phyloP scores from a whole-genome alignment of 1,140 invertebrate species.

The Musca domestica region DNA sequence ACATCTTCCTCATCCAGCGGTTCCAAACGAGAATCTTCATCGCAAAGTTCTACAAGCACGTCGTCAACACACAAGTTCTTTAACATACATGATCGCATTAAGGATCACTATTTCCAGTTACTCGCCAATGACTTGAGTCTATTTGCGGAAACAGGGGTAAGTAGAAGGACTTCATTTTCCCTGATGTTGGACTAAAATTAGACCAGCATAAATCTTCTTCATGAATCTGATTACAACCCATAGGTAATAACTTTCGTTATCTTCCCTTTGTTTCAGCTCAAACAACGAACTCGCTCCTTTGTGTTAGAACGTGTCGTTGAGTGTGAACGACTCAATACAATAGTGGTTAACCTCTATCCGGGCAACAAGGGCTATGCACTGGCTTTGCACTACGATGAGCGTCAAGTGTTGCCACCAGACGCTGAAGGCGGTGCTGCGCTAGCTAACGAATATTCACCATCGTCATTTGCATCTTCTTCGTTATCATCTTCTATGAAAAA shows the following conservation, averaged over 20 bases:
- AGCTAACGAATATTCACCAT: conserved; percentile 26
- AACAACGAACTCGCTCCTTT: conserved; percentile 61
- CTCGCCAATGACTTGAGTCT: conserved; percentile 46
- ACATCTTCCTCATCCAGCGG: conserved; percentile 29
- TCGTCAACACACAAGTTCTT: conserved; percentile 49
- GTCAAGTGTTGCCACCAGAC: conserved; percentile 31
- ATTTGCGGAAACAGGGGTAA: conserved; percentile 49
- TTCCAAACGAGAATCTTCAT: conserved; percentile 19
- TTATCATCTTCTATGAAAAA: conserved; percentile 22
- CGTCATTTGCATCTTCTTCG: background rate
- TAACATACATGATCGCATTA: conserved; percentile 62
- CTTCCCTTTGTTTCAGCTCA: conserved; percentile 34
- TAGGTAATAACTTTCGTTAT: too few relatives aligned
- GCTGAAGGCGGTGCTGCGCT: conserved; percentile 40
- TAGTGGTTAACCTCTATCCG: conserved; percentile 87
- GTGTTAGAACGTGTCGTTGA: conserved; percentile 81
- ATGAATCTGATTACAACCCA: too few relatives aligned
- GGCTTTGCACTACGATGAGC: conserved; percentile 64
- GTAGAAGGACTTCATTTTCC: too few relatives aligned
- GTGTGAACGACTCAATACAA: conserved; percentile 79
- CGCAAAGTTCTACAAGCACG: background rate
- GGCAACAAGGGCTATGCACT: conserved; percentile 89
- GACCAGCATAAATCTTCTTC: too few relatives aligned
- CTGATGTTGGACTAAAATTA: too few relatives aligned
- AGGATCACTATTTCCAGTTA: conserved; percentile 57